Conservation (phyloP, 1,140 invertebrate genomes). For the Drosophila sturtevanti region DNA sequence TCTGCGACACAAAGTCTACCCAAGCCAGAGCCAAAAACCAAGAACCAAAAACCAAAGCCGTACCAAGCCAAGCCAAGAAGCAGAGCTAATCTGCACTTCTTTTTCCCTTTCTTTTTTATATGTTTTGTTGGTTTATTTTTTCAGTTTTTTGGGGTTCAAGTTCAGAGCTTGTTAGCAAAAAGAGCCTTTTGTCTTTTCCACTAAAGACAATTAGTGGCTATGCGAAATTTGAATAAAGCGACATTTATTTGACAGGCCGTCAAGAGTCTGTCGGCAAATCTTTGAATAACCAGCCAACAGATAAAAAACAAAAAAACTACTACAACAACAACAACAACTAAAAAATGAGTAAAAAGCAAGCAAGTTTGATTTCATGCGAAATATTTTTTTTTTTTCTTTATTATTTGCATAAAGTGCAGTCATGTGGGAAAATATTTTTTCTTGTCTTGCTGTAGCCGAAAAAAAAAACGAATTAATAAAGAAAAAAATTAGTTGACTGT, state of each 20-base stretch:
- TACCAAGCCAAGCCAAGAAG: not conserved
- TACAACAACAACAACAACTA: not conserved
- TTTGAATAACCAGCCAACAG: slow-evolving; percentile 58
- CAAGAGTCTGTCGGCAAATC: slow-evolving; percentile 77
- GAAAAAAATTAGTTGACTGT: slow-evolving; percentile 12
- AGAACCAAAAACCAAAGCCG: not conserved
- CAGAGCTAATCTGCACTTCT: slow-evolving; percentile 69
- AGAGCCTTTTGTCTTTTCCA: slow-evolving; percentile 34
- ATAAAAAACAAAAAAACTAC: slow-evolving; percentile 32
- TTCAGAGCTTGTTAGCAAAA: slow-evolving; percentile 55
- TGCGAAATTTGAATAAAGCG: slow-evolving; percentile 81
- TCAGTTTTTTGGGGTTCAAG: not conserved
- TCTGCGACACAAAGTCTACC: slow-evolving; percentile 74
- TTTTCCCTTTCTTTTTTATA: not conserved
- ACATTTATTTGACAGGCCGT: slow-evolving; percentile 82
- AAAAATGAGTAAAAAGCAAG: slow-evolving; percentile 8
- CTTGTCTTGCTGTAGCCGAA: slow-evolving; percentile 36
- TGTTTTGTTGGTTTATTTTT: not conserved
- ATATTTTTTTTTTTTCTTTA: slow-evolving; percentile 38
- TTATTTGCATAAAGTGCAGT: slow-evolving; percentile 76
- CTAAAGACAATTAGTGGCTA: slow-evolving; percentile 74
- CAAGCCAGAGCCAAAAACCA: slow-evolving; percentile 29
- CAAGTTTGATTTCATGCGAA: slow-evolving; percentile 72
- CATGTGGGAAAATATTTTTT: slow-evolving; percentile 77
- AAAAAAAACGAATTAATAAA: not conserved